Conservation (phyloP, 2,888 invertebrate species). For the Acronicta psi region DNA sequence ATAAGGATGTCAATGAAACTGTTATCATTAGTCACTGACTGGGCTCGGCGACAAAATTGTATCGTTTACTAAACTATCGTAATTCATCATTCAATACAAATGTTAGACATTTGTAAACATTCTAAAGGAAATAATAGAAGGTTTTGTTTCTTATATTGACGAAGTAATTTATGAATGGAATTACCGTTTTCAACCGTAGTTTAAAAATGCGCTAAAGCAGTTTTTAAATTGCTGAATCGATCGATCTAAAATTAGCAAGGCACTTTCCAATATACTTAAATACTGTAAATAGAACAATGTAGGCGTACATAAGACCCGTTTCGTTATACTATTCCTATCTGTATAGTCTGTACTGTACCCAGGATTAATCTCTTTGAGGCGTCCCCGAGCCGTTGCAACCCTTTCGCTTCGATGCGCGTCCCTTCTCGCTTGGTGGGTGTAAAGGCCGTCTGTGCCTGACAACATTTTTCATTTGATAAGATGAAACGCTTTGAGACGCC, state of each 20-base stretch:
- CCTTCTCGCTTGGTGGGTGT: slow-evolving; percentile 29
- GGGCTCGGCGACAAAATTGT: slow-evolving; percentile 29
- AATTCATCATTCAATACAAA: slow-evolving; percentile 37
- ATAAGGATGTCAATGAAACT: slow-evolving; percentile 25
- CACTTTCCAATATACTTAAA: slow-evolving; percentile 20
- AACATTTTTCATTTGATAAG: slow-evolving; percentile 17
- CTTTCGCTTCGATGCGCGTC: slow-evolving; percentile 38
- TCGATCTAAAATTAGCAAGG: slow-evolving; percentile 36
- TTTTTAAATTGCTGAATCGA: slow-evolving; percentile 10
- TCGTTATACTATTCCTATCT: slow-evolving; percentile 25
- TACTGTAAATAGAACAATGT: slow-evolving; percentile 11
- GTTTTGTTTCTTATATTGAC: slow-evolving; percentile 23
- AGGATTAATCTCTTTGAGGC: slow-evolving; percentile 49
- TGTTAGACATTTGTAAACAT: slow-evolving; percentile 26
- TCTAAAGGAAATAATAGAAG: slow-evolving; percentile 20
- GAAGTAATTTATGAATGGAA: slow-evolving; percentile 16
- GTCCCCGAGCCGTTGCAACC: slow-evolving; percentile 31
- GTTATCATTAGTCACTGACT: slow-evolving; percentile 30
- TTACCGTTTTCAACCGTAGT: slow-evolving; percentile 7
- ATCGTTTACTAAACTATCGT: slow-evolving; percentile 30
- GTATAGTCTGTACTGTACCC: slow-evolving; percentile 13
- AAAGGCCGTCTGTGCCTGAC: slow-evolving; percentile 22
- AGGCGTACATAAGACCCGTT: slow-evolving; percentile 12
- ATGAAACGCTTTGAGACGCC: slow-evolving; percentile 4
- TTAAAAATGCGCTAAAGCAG: not conserved